Evolutionary conservation across 2,797 vertebrate species (phyloP).

Genomic region (Phylloscopus collybita): DNA sequence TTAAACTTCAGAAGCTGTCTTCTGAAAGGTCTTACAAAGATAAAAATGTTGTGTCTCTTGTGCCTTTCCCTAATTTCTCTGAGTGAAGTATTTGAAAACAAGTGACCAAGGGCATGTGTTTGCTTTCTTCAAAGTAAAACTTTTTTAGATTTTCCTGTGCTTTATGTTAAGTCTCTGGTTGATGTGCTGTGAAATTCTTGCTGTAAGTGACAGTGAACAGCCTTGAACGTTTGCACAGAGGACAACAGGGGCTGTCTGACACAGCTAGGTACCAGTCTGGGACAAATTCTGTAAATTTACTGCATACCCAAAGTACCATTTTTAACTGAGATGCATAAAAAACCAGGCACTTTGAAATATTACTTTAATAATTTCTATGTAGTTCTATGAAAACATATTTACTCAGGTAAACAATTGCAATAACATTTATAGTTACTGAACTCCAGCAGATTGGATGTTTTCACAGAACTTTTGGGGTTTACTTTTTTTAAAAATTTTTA

Average conservation of each 20-base stretch:
- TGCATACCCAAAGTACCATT: neutral
- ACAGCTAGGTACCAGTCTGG: neutral
- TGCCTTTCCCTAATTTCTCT: neutral
- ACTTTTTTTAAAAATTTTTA: neutral
- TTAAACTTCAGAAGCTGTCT: neutral
- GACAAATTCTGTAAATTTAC: neutral
- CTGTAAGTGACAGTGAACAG: neutral
- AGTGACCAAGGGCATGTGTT: neutral
- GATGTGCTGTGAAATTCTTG: neutral
- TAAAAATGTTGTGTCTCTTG: neutral
- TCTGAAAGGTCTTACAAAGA: neutral
- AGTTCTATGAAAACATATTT: neutral
- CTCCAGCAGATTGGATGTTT: neutral
- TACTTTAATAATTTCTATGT: neutral
- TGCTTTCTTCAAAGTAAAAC: neutral
- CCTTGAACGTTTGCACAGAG: neutral
- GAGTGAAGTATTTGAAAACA: neutral
- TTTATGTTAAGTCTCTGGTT: neutral
- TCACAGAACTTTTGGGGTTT: neutral
- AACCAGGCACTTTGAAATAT: neutral
- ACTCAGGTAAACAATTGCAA: neutral
- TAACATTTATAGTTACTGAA: neutral
- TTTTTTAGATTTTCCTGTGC: neutral
- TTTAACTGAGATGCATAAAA: neutral
- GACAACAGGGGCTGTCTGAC: neutral